Evolutionary conservation across 2,888 invertebrate species (phyloP).

Genomic region (Idaea aversata): DNA sequence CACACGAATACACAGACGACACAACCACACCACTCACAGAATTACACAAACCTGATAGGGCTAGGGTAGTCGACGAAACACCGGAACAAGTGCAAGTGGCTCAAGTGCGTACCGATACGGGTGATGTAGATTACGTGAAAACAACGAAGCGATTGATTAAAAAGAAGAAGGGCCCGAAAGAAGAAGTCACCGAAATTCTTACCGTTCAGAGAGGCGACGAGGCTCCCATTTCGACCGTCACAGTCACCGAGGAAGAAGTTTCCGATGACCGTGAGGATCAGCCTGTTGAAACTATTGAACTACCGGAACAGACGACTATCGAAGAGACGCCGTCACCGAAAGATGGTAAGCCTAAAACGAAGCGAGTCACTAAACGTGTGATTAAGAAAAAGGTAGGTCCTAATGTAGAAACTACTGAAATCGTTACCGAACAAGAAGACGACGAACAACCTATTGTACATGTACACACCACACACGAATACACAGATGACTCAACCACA

Average conservation of each 20-base stretch:
- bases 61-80: too few species aligned
- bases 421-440: constrained; percentile 11
- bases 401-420: constrained; percentile 33
- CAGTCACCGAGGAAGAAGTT: neutral
- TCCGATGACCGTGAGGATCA: neutral
- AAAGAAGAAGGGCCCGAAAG: too few species aligned
- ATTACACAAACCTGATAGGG: too few species aligned
- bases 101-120: constrained; percentile 35
- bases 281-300: constrained; percentile 3
- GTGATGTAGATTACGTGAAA: constrained; percentile 24
- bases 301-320: constrained; percentile 45
- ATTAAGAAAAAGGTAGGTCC: constrained; percentile 57
- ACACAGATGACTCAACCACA: constrained; percentile 19
- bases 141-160: constrained; percentile 18
- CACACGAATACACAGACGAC: too few species aligned
- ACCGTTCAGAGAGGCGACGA: constrained; percentile 38
- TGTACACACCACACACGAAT: constrained; percentile 44
- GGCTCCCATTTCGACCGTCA: constrained; percentile 29
- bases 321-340: constrained; percentile 36
- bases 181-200: constrained; percentile 28
- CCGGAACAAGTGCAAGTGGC: constrained; percentile 39
- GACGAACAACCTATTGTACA: constrained; percentile 46
- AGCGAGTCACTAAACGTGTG: constrained; percentile 45
- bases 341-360: constrained; percentile 38
- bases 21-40: too few species aligned